Evolutionary conservation across 1,140 invertebrate genomes (phyloP).

Genomic region (Maconellicoccus hirsutus): DNA sequence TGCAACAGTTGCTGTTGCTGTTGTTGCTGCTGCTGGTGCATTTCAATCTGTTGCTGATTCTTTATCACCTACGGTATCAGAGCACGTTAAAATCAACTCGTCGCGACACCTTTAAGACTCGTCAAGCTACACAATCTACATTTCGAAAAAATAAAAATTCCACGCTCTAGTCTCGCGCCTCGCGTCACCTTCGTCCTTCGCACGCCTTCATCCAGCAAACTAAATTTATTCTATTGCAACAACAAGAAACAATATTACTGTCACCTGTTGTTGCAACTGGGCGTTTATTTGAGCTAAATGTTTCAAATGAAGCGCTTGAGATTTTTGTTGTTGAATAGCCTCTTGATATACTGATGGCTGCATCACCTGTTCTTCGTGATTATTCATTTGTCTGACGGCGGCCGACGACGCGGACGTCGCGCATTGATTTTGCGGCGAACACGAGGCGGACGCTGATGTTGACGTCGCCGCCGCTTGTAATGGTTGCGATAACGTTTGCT

Average conservation of each 20-base stretch:
- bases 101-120: not conserved
- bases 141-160: not conserved
- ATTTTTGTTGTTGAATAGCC: slow-evolving; percentile 28
- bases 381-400: slow-evolving; percentile 1
- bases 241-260: slow-evolving; percentile 4
- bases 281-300: slow-evolving; percentile 29
- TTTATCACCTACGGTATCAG: slow-evolving; percentile 14
- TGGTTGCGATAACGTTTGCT: slow-evolving; percentile 34
- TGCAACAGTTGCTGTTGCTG: slow-evolving; percentile 32
- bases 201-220: not conserved
- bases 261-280: slow-evolving; percentile 25
- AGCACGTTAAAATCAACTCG: not conserved
- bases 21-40: slow-evolving; percentile 30
- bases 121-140: not conserved
- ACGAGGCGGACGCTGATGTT: slow-evolving; percentile 35
- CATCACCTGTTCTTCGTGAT: slow-evolving; percentile 22
- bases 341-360: slow-evolving; percentile 22
- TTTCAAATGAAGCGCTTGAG: slow-evolving; percentile 27
- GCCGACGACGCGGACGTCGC: not conserved
- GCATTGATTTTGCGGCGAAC: slow-evolving; percentile 26
- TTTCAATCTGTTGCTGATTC: slow-evolving; percentile 33
- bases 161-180: not conserved
- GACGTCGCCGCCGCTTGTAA: slow-evolving; percentile 33
- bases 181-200: not conserved
- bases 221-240: slow-evolving; percentile 13